A percentile compares a stretch with the other conserved stretches of the same genome.
Evolutionary conservation across 2,888 invertebrate species (phyloP).

Genomic region (Dolichomitus sp.): DNA sequence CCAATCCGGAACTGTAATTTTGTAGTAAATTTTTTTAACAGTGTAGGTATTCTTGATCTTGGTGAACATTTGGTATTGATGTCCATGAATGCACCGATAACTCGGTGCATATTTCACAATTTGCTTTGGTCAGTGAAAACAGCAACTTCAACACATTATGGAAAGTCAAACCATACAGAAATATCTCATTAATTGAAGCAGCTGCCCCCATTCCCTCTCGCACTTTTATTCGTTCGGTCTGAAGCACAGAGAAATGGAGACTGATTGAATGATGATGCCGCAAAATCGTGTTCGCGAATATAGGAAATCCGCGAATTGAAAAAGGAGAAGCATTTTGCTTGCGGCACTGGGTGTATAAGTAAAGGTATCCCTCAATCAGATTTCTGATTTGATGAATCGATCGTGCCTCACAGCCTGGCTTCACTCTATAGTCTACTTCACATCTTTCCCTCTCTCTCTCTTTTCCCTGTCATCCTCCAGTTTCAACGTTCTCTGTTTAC

Average conservation of each 20-base stretch:
- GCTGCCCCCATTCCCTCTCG: conserved; percentile 7
- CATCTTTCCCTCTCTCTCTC: background rate
- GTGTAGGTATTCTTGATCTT: too few relatives aligned
- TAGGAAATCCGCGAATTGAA: conserved; percentile 9
- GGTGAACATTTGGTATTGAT: background rate
- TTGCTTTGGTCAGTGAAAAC: background rate
- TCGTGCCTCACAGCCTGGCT: conserved; percentile 1
- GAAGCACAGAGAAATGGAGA: background rate
- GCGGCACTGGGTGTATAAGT: conserved; percentile 9
- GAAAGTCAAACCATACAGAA: background rate
- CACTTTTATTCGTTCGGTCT: background rate
- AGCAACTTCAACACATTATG: background rate
- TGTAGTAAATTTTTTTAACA: too few relatives aligned
- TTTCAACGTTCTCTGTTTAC: conserved; percentile 13
- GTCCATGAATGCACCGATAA: background rate
- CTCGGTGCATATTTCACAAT: background rate
- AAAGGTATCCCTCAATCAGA: conserved; percentile 28
- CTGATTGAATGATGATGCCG: conserved; percentile 20
- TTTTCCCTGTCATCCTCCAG: background rate
- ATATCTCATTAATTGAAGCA: background rate
- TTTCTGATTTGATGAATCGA: conserved; percentile 57
- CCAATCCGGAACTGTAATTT: too few relatives aligned
- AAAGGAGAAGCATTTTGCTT: conserved; percentile 13
- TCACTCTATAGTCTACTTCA: background rate
- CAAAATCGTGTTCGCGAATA: conserved; percentile 20